Conservation (phyloP, 2,113 vertebrate genomes). For the Ptychochromis oligacanthus region DNA sequence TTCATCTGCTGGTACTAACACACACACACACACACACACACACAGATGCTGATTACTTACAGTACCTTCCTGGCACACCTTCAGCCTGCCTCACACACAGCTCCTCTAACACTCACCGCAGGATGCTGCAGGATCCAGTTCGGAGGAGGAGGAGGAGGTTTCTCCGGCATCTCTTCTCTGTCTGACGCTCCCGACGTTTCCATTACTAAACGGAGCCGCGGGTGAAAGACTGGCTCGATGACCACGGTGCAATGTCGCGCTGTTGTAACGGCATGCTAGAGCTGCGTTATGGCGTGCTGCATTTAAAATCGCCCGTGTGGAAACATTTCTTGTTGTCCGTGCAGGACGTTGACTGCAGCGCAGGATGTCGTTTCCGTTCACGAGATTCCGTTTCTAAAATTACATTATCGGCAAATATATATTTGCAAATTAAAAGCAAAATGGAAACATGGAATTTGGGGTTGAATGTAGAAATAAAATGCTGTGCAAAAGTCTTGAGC, state of each 20-base stretch:
- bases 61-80: neutral
- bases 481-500: neutral
- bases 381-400: neutral
- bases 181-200: constrained; percentile 33
- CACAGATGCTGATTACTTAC: rapidly evolving
- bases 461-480: neutral
- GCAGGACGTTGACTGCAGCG: neutral
- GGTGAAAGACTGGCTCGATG: neutral
- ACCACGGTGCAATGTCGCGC: neutral
- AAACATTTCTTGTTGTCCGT: constrained; percentile 14
- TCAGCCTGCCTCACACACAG: neutral
- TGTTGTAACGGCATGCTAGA: rapidly evolving
- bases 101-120: constrained; percentile 50
- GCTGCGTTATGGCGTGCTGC: constrained; percentile 23
- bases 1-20: constrained; percentile 88
- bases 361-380: neutral
- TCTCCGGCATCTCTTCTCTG: neutral
- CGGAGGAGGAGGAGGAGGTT: neutral
- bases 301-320: constrained; percentile 44
- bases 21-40: neutral
- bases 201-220: rapidly evolving
- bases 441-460: too few species aligned
- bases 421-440: too few species aligned
- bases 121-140: constrained; percentile 79
- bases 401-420: neutral